Percentiles rank a stretch among this genome's conserved stretches.
Conservation (phyloP, 2,888 invertebrate species). For the Aethes cnicana region DNA sequence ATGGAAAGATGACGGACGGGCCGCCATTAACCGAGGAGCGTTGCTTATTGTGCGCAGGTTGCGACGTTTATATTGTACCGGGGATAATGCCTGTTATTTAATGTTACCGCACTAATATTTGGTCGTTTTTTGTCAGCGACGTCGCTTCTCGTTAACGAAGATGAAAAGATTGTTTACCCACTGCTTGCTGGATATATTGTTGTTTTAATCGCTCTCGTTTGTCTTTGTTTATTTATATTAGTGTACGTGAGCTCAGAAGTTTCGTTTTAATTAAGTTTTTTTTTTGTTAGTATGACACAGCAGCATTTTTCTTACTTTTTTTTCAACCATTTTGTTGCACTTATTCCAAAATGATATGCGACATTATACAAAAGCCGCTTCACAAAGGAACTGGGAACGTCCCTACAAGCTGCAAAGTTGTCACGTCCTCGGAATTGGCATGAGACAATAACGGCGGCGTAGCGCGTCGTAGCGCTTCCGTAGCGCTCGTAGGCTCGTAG, state of each 20-base stretch:
- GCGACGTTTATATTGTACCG: constrained; percentile 68
- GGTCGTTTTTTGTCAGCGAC: constrained; percentile 54
- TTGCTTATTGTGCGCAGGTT: constrained; percentile 62
- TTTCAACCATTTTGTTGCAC: neutral
- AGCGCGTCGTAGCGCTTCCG: constrained; percentile 56
- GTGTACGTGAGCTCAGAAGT: neutral
- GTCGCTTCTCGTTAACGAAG: constrained; percentile 56
- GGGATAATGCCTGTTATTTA: constrained; percentile 71
- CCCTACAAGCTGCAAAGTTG: constrained; percentile 31
- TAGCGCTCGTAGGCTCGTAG: constrained; percentile 57
- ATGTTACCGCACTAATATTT: constrained; percentile 63
- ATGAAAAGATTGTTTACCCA: constrained; percentile 38
- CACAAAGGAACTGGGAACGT: constrained; percentile 30
- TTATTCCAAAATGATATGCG: constrained; percentile 6
- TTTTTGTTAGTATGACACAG: no score
- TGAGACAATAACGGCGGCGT: constrained; percentile 39
- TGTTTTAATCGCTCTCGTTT: constrained; percentile 20
- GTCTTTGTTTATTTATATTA: neutral
- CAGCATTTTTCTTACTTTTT: no score
- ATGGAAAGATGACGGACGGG: constrained; percentile 61
- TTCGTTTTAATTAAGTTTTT: neutral
- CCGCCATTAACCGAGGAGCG: constrained; percentile 57
- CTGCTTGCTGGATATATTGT: constrained; percentile 21
- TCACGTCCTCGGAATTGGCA: constrained; percentile 35
- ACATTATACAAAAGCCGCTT: constrained; percentile 15